phyloP scores from a whole-genome alignment of 2,888 invertebrate genomes.

The Exephanes ischioxanthus region DNA sequence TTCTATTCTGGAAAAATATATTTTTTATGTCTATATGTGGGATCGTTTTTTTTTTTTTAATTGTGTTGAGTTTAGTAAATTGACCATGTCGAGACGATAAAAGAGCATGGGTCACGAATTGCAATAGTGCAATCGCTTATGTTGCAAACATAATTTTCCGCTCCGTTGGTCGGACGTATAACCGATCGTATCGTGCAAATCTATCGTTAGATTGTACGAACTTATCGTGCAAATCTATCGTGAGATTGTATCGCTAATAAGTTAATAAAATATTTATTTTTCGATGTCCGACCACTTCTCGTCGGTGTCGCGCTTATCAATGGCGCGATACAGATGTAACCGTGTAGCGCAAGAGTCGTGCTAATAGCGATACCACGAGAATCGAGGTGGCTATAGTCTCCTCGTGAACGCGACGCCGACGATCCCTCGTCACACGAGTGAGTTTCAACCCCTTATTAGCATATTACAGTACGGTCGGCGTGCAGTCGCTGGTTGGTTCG shows the following conservation, averaged over 20 bases:
- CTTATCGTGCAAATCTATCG: constrained; percentile 24
- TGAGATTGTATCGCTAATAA: constrained; percentile 24
- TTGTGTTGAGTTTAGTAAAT: too few species aligned
- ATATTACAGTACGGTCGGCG: constrained; percentile 73
- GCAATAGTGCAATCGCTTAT: too few species aligned
- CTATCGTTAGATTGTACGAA: not conserved
- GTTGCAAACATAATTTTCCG: too few species aligned
- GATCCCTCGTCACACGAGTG: constrained; percentile 70
- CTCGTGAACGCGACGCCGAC: constrained; percentile 74
- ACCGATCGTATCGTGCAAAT: not conserved
- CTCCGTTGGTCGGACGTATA: not conserved
- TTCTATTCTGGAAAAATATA: too few species aligned
- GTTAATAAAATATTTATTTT: constrained; percentile 13
- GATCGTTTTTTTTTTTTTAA: too few species aligned
- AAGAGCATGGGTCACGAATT: too few species aligned
- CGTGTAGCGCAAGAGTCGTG: constrained; percentile 25
- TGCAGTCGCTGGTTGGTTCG: constrained; percentile 48
- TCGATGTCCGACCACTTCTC: constrained; percentile 4
- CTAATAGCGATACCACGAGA: constrained; percentile 21
- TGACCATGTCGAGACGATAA: too few species aligned
- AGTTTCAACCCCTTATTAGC: constrained; percentile 75
- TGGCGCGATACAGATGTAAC: constrained; percentile 2
- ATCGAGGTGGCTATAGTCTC: constrained; percentile 60
- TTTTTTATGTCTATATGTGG: too few species aligned
- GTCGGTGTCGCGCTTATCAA: constrained; percentile 18